These are phyloP conservation scores for Cataglyphis hispanica DNA, from an alignment of 1,140 invertebrate genomes.

Conservation along the genomic window DNA sequence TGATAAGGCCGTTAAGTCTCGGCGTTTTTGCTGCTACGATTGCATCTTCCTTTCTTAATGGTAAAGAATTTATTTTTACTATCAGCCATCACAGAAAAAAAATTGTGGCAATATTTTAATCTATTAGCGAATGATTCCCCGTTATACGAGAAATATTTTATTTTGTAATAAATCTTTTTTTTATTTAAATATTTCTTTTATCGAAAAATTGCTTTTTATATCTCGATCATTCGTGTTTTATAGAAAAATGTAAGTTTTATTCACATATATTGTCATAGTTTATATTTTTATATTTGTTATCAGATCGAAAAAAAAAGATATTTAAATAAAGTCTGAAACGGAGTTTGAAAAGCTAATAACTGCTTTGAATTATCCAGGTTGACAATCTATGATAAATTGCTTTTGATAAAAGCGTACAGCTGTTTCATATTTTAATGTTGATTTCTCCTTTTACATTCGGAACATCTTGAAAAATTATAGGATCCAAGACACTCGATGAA, in stretches of 20 bases:
- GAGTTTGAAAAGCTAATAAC: constrained; percentile 46
- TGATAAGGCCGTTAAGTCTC: constrained; percentile 78
- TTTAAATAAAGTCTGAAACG: constrained; percentile 51
- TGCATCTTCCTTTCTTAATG: constrained; percentile 65
- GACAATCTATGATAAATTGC: constrained; percentile 58
- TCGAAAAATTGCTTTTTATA: not conserved
- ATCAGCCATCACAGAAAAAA: not conserved
- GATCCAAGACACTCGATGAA: not conserved
- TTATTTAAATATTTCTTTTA: no score
- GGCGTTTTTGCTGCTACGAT: constrained; percentile 63
- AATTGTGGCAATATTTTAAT: not conserved
- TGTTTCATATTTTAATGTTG: constrained; percentile 50
- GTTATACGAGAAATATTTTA: constrained; percentile 5
- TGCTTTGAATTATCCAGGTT: constrained; percentile 42
- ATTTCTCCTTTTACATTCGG: constrained; percentile 10
- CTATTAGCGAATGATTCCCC: not conserved
- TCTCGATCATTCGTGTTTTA: not conserved
- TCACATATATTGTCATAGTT: constrained; percentile 3
- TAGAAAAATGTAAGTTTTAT: not conserved
- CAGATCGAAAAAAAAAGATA: constrained; percentile 19
- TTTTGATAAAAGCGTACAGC: constrained; percentile 70
- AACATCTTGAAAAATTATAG: not conserved
- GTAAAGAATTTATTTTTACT: constrained; percentile 44
- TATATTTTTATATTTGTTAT: constrained; percentile 21
- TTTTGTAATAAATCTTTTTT: not conserved